Conservation (phyloP, 2,113 vertebrate species). For the Mola mola region DNA sequence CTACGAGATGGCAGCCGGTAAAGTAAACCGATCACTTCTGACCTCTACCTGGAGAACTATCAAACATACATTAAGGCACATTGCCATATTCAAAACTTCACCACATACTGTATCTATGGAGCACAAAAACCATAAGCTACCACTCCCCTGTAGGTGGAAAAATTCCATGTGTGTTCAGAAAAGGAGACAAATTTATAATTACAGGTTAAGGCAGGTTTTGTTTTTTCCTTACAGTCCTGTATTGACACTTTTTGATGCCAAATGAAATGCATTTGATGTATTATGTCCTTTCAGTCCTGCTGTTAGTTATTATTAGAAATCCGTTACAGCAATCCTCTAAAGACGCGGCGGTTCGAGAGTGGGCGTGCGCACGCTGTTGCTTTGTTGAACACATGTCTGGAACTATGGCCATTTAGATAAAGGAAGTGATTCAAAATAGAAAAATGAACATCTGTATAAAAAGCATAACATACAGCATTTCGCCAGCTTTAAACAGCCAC, state of each 20-base stretch:
- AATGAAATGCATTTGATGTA: slow-evolving; percentile 34
- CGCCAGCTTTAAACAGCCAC: slow-evolving; percentile 52
- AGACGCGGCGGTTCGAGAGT: slow-evolving; percentile 35
- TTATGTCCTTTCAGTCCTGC: slow-evolving; percentile 23
- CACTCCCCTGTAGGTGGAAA: slow-evolving; percentile 31
- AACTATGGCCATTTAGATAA: slow-evolving; percentile 72
- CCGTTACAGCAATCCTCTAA: slow-evolving; percentile 33
- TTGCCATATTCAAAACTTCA: slow-evolving; percentile 75
- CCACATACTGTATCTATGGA: slow-evolving; percentile 59
- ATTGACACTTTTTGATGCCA: slow-evolving; percentile 37
- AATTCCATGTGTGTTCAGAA: slow-evolving; percentile 57
- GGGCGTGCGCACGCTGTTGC: slow-evolving; percentile 47
- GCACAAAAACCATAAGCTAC: slow-evolving; percentile 49
- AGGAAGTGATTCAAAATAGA: slow-evolving; percentile 70
- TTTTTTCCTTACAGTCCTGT: slow-evolving; percentile 28
- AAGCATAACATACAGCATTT: slow-evolving; percentile 58
- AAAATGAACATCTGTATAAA: slow-evolving; percentile 71
- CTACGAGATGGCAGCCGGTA: slow-evolving; percentile 19
- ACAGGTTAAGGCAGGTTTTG: slow-evolving; percentile 29
- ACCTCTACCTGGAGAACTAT: slow-evolving; percentile 53
- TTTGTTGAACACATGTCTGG: slow-evolving; percentile 65
- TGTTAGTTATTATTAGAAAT: slow-evolving; percentile 55
- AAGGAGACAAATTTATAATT: slow-evolving; percentile 51
- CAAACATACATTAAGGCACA: slow-evolving; percentile 83
- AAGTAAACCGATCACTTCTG: slow-evolving; percentile 48